phyloP scores from a whole-genome alignment of 2,113 vertebrate species.

The Emberiza fucata region DNA sequence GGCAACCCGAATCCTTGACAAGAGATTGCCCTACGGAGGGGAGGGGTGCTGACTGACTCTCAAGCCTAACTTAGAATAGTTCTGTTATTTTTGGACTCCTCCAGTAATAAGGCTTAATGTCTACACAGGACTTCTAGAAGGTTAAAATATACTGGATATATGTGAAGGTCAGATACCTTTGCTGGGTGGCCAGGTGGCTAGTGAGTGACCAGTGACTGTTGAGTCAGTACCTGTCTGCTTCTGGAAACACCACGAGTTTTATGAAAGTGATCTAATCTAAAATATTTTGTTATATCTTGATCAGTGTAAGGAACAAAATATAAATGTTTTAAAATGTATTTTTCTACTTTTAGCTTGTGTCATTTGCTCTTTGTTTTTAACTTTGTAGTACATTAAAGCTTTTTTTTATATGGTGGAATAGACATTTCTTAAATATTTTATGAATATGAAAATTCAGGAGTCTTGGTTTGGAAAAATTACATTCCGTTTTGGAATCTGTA shows the following conservation, averaged over 20 bases:
- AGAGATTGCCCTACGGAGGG: neutral
- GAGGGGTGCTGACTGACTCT: neutral
- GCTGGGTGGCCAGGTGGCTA: neutral
- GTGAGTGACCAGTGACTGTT: neutral
- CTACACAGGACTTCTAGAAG: neutral
- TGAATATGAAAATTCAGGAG: neutral
- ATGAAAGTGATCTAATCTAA: slow-evolving; percentile 36
- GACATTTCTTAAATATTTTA: slow-evolving; percentile 57
- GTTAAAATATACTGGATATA: neutral
- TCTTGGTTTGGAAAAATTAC: slow-evolving; percentile 16
- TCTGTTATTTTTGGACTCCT: neutral
- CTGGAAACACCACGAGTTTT: slow-evolving; percentile 40
- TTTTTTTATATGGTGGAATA: slow-evolving; percentile 75
- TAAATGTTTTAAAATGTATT: slow-evolving; percentile 62
- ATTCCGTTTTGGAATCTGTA: slow-evolving; percentile 4
- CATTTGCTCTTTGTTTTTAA: slow-evolving; percentile 64
- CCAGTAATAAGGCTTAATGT: neutral
- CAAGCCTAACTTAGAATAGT: neutral
- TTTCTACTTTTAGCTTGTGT: slow-evolving; percentile 72
- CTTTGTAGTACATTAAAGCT: slow-evolving; percentile 68
- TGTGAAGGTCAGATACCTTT: neutral
- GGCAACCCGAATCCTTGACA: neutral
- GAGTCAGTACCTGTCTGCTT: slow-evolving; percentile 26
- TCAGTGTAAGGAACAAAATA: slow-evolving; percentile 59
- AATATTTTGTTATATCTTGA: slow-evolving; percentile 41